Base-by-base conservation (phyloP, 2,888 invertebrate species). In the Plagiodera versicolora region DNA sequence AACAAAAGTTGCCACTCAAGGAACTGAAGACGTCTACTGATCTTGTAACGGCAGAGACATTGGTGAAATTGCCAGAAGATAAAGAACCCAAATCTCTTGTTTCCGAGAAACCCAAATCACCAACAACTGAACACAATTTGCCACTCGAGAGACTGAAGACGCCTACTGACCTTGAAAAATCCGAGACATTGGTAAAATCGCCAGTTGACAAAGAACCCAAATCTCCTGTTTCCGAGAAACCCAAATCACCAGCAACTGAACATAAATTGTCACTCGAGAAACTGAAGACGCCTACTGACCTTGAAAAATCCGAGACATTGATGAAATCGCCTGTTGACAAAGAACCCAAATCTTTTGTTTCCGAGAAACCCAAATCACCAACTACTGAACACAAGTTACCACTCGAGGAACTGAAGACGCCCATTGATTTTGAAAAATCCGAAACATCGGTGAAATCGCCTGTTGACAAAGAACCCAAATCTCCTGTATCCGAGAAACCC, bases 321-420 rank as follows among this genome's bases (percentile, higher is more conserved):
- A n/a, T n/a, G 24, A 24, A 24, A 24, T 24, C 24, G 3, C 24
- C 24, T 5, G 24, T 24, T 6, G 14, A 47, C 17, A 16, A 47
- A 47, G 17, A 47, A 14, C 47, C 19, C n/a, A 14, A 14, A 47
- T 18, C 17, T 16, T 14, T 17, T 11, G 39, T 18, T 49, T 1
- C 1, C 11, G 56, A 49, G 32, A 49, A 35, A 32, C 18, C 44
- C 0, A 53, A 53, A 18, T 53, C 53, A 17, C 53, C 53, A 2
- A 17, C 5, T n/a, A 20, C 17, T 44, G 24, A 24, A 24, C 24
- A 24, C 24, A 24, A 24, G 6, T 24, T 24, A 6, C 24, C 24
- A 5, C 8, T 44, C 4, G 39, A 19, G 4, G 24, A 54, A 54
- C 11, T 5, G n/a, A 20, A 39, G n/a, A 18, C 45, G 11, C 24